These are phyloP conservation scores for Anoplolepis gracilipes DNA, from an alignment of 1,140 invertebrate species.

Conservation along the genomic window DNA sequence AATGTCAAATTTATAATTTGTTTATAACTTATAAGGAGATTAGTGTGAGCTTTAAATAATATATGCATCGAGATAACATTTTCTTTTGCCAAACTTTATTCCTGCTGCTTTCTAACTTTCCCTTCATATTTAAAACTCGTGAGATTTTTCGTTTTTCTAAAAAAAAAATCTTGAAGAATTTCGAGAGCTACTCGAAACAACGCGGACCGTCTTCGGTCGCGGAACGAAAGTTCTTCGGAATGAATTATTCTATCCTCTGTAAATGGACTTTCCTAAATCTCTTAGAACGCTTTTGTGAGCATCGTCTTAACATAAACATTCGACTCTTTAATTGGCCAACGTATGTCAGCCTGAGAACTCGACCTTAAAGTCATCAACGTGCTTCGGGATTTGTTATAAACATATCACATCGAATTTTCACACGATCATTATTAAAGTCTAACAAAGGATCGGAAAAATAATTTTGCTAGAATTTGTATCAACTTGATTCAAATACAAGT, in stretches of 20 bases:
- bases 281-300: constrained; percentile 57
- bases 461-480: background rate
- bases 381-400: constrained; percentile 12
- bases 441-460: background rate
- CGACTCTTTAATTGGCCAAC: constrained; percentile 55
- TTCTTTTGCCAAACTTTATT: background rate
- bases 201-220: constrained; percentile 11
- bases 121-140: background rate
- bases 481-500: background rate
- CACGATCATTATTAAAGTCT: background rate
- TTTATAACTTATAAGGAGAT: background rate
- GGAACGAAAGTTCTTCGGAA: constrained; percentile 1
- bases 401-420: background rate
- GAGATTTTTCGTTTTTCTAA: background rate
- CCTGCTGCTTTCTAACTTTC: background rate
- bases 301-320: constrained; percentile 62
- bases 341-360: constrained; percentile 36
- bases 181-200: constrained; percentile 37
- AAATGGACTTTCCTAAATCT: constrained; percentile 54
- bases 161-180: background rate
- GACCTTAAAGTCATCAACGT: constrained; percentile 60
- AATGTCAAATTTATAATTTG: background rate
- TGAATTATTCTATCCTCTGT: constrained; percentile 12
- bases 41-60: background rate
- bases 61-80: background rate